Evolutionary conservation across 2,888 invertebrate species (phyloP).

Genomic region (Stratiomys singularior): DNA sequence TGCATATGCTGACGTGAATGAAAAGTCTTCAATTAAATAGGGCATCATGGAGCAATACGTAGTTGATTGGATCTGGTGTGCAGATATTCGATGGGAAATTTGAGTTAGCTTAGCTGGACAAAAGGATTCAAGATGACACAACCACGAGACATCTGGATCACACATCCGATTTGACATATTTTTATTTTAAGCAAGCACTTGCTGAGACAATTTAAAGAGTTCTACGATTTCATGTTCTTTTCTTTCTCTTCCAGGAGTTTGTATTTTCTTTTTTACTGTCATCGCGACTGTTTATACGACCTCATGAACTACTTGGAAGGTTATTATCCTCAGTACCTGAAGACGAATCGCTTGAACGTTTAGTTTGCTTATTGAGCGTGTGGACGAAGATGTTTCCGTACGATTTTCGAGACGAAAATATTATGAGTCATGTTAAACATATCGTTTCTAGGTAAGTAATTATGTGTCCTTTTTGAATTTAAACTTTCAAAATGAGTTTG

Average conservation of each 20-base stretch:
- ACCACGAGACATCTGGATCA: too few species aligned
- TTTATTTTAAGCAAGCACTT: too few species aligned
- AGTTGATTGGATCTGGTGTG: too few species aligned
- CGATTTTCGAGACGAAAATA: constrained; percentile 66
- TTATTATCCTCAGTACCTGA: constrained; percentile 64
- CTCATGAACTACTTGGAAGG: constrained; percentile 64
- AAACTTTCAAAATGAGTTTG: not conserved
- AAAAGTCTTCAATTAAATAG: too few species aligned
- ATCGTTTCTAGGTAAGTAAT: constrained; percentile 64
- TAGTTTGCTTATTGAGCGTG: constrained; percentile 63
- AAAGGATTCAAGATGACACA: too few species aligned
- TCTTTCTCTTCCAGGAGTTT: constrained; percentile 60
- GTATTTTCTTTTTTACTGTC: constrained; percentile 65
- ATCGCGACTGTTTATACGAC: constrained; percentile 65
- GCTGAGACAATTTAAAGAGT: too few species aligned
- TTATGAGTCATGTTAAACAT: constrained; percentile 67
- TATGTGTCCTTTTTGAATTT: not conserved
- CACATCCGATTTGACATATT: too few species aligned
- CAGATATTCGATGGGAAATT: too few species aligned
- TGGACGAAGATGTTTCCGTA: constrained; percentile 66
- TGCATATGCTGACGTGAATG: too few species aligned
- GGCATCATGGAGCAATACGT: too few species aligned
- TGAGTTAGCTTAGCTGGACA: too few species aligned
- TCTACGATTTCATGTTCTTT: not conserved
- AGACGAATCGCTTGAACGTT: constrained; percentile 62